Base-by-base conservation (phyloP, 2,888 invertebrate genomes). In the Dascillus cervinus region DNA sequence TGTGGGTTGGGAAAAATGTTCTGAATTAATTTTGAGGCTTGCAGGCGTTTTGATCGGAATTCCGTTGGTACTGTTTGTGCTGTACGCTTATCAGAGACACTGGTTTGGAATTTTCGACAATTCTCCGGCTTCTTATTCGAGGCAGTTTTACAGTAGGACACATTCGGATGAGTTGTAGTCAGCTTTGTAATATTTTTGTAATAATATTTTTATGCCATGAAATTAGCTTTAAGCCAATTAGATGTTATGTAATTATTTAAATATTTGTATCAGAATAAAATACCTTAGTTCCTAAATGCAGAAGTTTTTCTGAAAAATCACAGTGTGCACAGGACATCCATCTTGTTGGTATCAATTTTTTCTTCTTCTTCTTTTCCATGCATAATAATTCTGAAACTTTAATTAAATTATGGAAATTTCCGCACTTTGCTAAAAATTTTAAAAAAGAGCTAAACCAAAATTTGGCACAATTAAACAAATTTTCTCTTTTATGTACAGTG, bases 41-140 rank as follows among this genome's bases (percentile, higher is more conserved):
- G n/a, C 58, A 73, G 76, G 80, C 22, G 65, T 80, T 0, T 65
- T 82, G 0, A 55, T 84, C 6, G 77, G 80, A 1, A 73, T 86
- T 2, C 83, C 85, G 0, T 50, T 81, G 5, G 69, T 77, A 39
- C 55, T 85, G 6, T 68, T 70, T 0, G 47, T 76, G 8, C 62
- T 79, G 17, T 62, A 78, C 17, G 76, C 62, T 1, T 72, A 82
- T 69, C 71, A 75, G 37, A 72, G 72, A 22, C 77, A 81, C 0
- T 79, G 76, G 65, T 77, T 80, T 57, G 69, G 71, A 1, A 63
- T 73, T 48, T 62, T 73, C 24, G 64, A 69, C 2, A 69, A 68
- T 2, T 72, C 75, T 0, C 76, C 78, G 0, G 71, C 72, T 0
- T 70, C 73, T 13, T 77, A 73, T 32, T 77, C 79, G 1, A 66